Percentiles rank a stretch among this genome's conserved stretches.
Conservation (phyloP, 2,797 vertebrate species). For the Microctenopoma steveboyesi region DNA sequence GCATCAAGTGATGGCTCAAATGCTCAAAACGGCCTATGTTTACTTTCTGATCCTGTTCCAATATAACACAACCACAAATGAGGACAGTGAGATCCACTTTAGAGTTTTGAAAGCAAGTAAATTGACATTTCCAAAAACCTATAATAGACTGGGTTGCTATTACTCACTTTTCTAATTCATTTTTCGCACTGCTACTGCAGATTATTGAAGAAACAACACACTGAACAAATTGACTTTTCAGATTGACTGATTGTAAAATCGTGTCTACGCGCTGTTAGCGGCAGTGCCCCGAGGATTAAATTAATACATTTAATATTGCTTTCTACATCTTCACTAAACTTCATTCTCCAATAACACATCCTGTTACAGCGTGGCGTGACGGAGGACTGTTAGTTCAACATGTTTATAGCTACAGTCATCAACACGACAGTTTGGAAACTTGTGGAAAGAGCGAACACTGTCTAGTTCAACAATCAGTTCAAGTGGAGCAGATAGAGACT, state of each 20-base stretch:
- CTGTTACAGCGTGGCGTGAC: background rate
- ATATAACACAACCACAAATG: background rate
- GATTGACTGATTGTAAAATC: constrained; percentile 4
- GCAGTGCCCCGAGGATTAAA: constrained; percentile 5
- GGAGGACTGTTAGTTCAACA: background rate
- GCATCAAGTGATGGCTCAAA: background rate
- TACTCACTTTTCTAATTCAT: background rate
- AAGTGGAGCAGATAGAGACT: constrained; percentile 55
- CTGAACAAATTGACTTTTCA: constrained; percentile 12
- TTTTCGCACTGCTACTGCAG: background rate
- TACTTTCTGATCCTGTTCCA: background rate
- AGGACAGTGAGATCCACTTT: background rate
- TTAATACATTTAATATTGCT: background rate
- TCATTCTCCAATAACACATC: constrained; percentile 12
- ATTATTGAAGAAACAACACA: constrained; percentile 1
- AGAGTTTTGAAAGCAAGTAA: background rate
- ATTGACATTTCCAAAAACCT: background rate
- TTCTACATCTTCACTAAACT: background rate
- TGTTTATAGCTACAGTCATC: constrained; percentile 22
- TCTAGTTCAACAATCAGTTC: constrained; percentile 40
- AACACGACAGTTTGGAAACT: constrained; percentile 32
- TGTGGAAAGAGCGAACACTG: constrained; percentile 15
- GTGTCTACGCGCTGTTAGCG: background rate
- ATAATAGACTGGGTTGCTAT: background rate
- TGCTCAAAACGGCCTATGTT: background rate